phyloP scores from a whole-genome alignment of 30 jellyfish, hydroid and myxozoan species.

The Aurelia coerulea region DNA sequence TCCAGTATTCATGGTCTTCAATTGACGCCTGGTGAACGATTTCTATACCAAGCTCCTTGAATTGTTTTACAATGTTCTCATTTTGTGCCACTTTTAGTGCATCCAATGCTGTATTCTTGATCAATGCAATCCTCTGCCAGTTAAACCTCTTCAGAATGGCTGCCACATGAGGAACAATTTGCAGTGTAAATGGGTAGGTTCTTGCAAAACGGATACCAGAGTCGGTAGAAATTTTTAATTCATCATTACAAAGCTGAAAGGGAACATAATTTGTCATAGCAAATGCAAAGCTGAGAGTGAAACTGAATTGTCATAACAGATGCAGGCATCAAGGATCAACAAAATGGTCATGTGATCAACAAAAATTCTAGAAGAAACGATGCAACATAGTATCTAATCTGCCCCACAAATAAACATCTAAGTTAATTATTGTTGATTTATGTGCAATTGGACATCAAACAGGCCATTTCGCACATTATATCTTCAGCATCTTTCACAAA shows the following conservation, averaged over 20 bases:
- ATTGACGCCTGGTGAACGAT: conserved; percentile 23
- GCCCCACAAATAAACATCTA: too few species aligned
- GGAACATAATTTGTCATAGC: background rate
- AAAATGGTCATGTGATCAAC: too few species aligned
- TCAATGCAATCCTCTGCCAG: conserved; percentile 78
- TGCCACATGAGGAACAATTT: conserved; percentile 82
- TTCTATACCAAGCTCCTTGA: conserved; percentile 18
- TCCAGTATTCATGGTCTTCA: background rate
- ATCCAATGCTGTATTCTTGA: conserved; percentile 11
- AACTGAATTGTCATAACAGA: too few species aligned
- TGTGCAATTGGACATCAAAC: too few species aligned
- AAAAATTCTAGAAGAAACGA: too few species aligned
- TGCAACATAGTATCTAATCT: too few species aligned
- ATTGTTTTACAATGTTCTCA: conserved; percentile 16
- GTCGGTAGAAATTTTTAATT: background rate
- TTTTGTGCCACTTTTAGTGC: conserved; percentile 21
- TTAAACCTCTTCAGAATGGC: conserved; percentile 67
- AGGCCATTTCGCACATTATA: too few species aligned
- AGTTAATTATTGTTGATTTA: too few species aligned
- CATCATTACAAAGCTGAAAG: conserved; percentile 23
- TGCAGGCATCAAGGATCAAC: too few species aligned
- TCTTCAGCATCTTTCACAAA: too few species aligned
- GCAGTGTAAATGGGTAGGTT: conserved; percentile 88
- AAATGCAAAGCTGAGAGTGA: too few species aligned
- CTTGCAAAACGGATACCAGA: conserved; percentile 67